These are phyloP conservation scores for Centropus unirufus DNA, from an alignment of 2,113 vertebrate species.

Conservation along the genomic window DNA sequence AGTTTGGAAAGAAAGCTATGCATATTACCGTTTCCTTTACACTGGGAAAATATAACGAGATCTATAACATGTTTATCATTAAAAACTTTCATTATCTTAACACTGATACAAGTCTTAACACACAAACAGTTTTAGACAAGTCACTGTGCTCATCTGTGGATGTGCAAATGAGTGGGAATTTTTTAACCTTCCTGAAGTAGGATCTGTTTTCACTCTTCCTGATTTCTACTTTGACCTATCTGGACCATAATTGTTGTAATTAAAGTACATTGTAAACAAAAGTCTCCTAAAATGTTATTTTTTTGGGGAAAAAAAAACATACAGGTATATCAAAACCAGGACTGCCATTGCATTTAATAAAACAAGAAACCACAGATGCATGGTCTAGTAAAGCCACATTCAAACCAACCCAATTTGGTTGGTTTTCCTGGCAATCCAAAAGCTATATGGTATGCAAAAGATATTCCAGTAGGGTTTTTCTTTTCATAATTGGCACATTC, in stretches of 20 bases:
- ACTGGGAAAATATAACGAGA: background rate
- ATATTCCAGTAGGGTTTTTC: accelerated
- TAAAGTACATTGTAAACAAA: background rate
- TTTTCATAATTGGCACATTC: background rate
- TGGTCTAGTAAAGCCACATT: constrained; percentile 7
- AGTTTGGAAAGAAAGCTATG: background rate
- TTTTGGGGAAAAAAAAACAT: background rate
- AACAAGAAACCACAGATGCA: background rate
- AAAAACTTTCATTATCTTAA: background rate
- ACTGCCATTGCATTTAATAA: background rate
- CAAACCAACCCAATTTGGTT: constrained; percentile 1
- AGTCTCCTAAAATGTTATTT: background rate
- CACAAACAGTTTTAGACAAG: background rate
- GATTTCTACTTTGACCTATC: background rate
- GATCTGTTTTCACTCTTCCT: background rate
- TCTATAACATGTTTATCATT: background rate
- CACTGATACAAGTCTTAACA: background rate
- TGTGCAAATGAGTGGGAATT: background rate
- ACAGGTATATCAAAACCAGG: background rate
- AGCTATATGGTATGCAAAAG: background rate
- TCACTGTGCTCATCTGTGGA: background rate
- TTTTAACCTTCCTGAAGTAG: background rate
- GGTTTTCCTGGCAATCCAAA: background rate
- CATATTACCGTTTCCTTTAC: background rate
- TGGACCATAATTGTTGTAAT: background rate